Conservation (phyloP, 2,113 vertebrate species). For the Tenrec ecaudatus region DNA sequence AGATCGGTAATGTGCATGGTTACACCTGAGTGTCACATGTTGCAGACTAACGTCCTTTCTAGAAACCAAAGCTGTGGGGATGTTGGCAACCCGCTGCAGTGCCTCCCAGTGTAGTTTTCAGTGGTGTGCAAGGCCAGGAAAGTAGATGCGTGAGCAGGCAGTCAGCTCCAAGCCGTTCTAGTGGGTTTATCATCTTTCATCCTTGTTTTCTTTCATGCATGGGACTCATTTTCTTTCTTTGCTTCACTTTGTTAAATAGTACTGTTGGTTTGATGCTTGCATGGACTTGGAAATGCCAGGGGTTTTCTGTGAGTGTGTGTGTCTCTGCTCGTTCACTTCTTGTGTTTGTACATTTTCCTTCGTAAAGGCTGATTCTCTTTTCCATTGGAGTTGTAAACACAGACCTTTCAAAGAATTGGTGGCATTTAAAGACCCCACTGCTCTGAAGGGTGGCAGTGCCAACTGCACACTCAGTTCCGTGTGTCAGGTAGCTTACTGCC, state of each 20-base stretch:
- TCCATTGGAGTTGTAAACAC: constrained; percentile 51
- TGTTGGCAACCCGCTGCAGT: constrained; percentile 68
- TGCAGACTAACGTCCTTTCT: constrained; percentile 72
- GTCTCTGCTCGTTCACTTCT: constrained; percentile 19
- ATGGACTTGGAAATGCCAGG: constrained; percentile 66
- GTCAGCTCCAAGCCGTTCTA: constrained; percentile 48
- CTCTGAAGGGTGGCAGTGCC: constrained; percentile 24
- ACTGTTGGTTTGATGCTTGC: constrained; percentile 63
- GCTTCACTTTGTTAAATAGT: constrained; percentile 68
- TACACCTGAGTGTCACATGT: constrained; percentile 71
- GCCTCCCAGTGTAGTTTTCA: constrained; percentile 41
- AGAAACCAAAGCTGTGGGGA: constrained; percentile 66
- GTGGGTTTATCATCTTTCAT: constrained; percentile 50
- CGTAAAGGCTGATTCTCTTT: constrained; percentile 48
- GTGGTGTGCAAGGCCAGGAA: constrained; percentile 11
- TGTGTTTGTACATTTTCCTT: constrained; percentile 28
- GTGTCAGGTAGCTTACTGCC: constrained; percentile 4
- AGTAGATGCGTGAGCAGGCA: constrained; percentile 21
- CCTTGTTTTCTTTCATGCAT: constrained; percentile 51
- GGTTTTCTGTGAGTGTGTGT: neutral
- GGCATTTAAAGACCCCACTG: constrained; percentile 6
- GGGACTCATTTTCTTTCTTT: constrained; percentile 66
- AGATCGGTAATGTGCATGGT: constrained; percentile 82
- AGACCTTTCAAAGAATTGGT: constrained; percentile 41
- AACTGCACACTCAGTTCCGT: neutral